phyloP scores from a whole-genome alignment of 2,888 invertebrate species.

The Matsumyia berberina region DNA sequence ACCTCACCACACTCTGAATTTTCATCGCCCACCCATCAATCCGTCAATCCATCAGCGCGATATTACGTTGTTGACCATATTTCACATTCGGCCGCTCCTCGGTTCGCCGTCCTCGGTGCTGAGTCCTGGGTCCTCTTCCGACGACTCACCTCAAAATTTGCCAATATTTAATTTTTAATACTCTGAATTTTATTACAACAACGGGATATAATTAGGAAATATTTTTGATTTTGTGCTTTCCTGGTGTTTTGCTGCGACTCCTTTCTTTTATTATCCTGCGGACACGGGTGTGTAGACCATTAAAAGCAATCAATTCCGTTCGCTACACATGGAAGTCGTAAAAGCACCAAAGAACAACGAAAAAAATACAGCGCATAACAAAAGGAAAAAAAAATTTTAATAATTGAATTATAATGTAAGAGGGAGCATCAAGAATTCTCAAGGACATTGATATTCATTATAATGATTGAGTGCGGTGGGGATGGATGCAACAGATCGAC shows the following conservation, averaged over 20 bases:
- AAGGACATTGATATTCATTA: conserved; percentile 70
- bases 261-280: conserved; percentile 50
- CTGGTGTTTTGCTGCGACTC: conserved; percentile 12
- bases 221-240: conserved; percentile 46
- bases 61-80: conserved; percentile 63
- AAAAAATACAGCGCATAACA: conserved; percentile 9
- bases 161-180: conserved; percentile 72
- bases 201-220: conserved; percentile 61
- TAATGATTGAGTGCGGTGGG: conserved; percentile 36
- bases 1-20: conserved; percentile 39
- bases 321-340: conserved; percentile 34
- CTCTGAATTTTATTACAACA: conserved; percentile 57
- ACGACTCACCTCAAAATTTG: conserved; percentile 51
- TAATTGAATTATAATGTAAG: conserved; percentile 68
- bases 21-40: conserved; percentile 31
- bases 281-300: conserved; percentile 40
- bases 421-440: conserved; percentile 46
- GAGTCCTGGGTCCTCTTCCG: not conserved
- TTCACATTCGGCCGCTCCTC: conserved; percentile 51
- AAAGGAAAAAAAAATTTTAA: conserved; percentile 43
- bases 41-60: conserved; percentile 51
- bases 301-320: conserved; percentile 50
- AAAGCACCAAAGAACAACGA: conserved; percentile 9
- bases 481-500: conserved; percentile 38
- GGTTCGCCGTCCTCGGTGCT: no score